Evolutionary conservation across 1,140 invertebrate species (phyloP), one percentile per base, ranked within the genome.

Genomic region (Drosophila orena): DNA sequence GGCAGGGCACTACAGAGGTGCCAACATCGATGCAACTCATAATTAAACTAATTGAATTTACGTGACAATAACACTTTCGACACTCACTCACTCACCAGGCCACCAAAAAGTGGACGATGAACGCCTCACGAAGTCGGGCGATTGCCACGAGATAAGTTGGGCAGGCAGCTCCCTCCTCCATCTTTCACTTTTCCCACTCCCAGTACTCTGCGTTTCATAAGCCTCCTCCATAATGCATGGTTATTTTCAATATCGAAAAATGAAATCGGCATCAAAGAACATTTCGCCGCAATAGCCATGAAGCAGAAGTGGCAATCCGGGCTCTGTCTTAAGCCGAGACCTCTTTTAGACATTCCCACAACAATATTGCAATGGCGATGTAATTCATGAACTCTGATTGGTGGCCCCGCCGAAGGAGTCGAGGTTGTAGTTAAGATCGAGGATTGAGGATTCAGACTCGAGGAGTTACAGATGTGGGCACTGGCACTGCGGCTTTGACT

Each of bases 161-260:
- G n/a, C 30, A 55, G 53, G 17, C 17, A 17, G 17, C 17, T 17
- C 17, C 34, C 44, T n/a, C n/a, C 42, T 35, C 43, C 35, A 22
- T 49, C 4, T 44, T 12, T 14, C 53, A 15, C 57, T 64, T 42
- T 17, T 40, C 34, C 34, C 44, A 37, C 44, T 52, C 43, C 35
- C 54, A 38, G 30, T 35, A 17, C 12, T 57, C 50, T 27, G 24
- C 22, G 38, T 60, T 47, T 58, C 42, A 50, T 38, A 17, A 53
- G 24, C 49, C 57, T 50, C 64, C 60, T 53, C 37, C 44, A 24
- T 86, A 89, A 89, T 89, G 77, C 86, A 85, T 69, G 86, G 86
- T 90, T 90, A 86, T 90, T 86, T 90, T 75, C 88, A 90, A 86
- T 90, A 90, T 90, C 88, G 62, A 83, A 90, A 90, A 83, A 81